Percentiles rank a stretch among this genome's conserved stretches.
Evolutionary conservation across 2,888 invertebrate genomes (phyloP).

Genomic region (Apoda limacodes): DNA sequence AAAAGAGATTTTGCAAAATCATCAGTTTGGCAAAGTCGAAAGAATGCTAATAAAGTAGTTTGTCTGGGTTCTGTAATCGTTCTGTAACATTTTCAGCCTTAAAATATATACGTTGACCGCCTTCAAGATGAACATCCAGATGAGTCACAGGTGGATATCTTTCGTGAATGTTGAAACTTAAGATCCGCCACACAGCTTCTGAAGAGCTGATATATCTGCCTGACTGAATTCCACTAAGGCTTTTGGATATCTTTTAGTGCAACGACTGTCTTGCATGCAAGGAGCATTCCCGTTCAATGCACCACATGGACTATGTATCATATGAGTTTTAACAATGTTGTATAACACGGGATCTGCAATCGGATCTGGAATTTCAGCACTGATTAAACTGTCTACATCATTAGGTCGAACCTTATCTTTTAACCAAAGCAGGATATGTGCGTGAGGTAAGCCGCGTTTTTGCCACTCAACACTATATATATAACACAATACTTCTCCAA

Average conservation of each 20-base stretch:
- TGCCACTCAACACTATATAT: slow-evolving; percentile 4
- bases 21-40: slow-evolving; percentile 7
- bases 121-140: slow-evolving; percentile 16
- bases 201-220: slow-evolving; percentile 12
- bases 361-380: slow-evolving; percentile 15
- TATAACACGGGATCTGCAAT: slow-evolving; percentile 11
- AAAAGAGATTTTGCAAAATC: slow-evolving; percentile 16
- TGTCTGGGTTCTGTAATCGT: slow-evolving; percentile 15
- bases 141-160: slow-evolving; percentile 10
- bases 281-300: slow-evolving; percentile 13
- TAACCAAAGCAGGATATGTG: slow-evolving; percentile 4
- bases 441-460: slow-evolving; percentile 4
- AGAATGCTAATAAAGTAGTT: slow-evolving; percentile 23
- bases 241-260: slow-evolving; percentile 15
- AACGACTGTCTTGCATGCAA: slow-evolving; percentile 16
- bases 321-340: slow-evolving; percentile 17
- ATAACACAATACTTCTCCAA: slow-evolving; percentile 18
- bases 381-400: slow-evolving; percentile 8
- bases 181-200: slow-evolving; percentile 18
- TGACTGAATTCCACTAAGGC: slow-evolving; percentile 7
- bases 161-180: slow-evolving; percentile 8
- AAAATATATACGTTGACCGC: slow-evolving; percentile 17
- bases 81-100: slow-evolving; percentile 15
- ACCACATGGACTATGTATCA: slow-evolving; percentile 23
- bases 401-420: slow-evolving; percentile 6